A percentile compares a stretch with the other conserved stretches of the same genome.
Evolutionary conservation across 92 coral and sea anemone species (phyloP).

Genomic region (Phenganax marumi): DNA sequence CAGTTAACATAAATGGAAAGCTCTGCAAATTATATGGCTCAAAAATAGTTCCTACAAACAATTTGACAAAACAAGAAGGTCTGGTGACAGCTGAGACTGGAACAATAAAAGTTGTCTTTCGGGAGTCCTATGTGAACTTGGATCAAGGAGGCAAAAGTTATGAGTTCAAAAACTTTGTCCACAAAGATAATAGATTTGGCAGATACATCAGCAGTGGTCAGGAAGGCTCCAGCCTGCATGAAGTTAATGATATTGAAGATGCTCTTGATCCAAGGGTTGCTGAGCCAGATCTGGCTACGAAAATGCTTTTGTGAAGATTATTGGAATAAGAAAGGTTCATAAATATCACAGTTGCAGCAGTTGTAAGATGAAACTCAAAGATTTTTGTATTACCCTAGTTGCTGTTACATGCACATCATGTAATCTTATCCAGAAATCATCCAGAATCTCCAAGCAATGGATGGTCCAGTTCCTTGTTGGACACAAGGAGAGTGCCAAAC

Average conservation of each 20-base stretch:
- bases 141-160: no score
- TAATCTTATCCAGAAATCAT: background rate
- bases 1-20: no score
- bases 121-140: no score
- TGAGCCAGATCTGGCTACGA: constrained; percentile 14
- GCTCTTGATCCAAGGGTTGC: constrained; percentile 8
- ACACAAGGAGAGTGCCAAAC: background rate
- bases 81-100: no score
- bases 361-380: background rate
- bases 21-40: no score
- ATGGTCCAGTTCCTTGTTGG: background rate
- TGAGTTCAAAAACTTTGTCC: no score
- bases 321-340: background rate
- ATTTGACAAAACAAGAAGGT: no score
- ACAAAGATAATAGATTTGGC: no score
- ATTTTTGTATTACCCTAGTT: background rate
- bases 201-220: no score
- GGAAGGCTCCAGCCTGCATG: background rate
- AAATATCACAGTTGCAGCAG: background rate
- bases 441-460: background rate
- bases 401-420: constrained; percentile 5
- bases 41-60: no score
- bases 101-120: no score
- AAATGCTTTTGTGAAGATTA: background rate
- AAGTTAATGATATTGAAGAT: background rate